Percentiles rank a stretch among this genome's conserved stretches.
These are phyloP conservation scores for Datnioides undecimradiatus DNA, from an alignment of 2,113 vertebrate species.

Conservation along the genomic window DNA sequence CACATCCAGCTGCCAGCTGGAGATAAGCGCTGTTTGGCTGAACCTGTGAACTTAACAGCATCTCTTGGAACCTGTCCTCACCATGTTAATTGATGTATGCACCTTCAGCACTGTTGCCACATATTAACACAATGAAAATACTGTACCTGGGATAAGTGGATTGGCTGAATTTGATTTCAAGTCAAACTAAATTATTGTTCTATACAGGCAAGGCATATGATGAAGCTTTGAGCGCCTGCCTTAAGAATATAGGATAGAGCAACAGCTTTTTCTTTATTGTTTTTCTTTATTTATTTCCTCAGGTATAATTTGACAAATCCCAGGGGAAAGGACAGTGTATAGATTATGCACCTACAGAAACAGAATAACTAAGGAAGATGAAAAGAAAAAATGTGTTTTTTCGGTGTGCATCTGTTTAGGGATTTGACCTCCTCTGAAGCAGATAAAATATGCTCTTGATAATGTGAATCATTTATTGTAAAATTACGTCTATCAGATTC, in stretches of 20 bases:
- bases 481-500: background rate
- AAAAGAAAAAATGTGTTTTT: background rate
- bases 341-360: background rate
- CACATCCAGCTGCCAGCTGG: conserved; percentile 77
- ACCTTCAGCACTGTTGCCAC: conserved; percentile 48
- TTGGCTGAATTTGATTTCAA: conserved; percentile 44
- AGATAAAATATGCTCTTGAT: background rate
- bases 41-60: conserved; percentile 72
- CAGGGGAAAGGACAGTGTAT: background rate
- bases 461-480: background rate
- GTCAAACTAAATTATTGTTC: conserved; percentile 26
- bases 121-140: conserved; percentile 37
- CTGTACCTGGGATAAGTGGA: conserved; percentile 21
- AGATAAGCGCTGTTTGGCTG: conserved; percentile 79
- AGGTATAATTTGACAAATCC: background rate
- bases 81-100: conserved; percentile 65
- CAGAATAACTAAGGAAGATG: background rate
- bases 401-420: background rate
- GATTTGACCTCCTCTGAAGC: background rate
- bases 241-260: background rate
- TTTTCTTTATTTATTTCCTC: background rate
- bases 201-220: background rate
- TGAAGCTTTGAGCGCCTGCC: background rate
- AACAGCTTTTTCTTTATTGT: background rate
- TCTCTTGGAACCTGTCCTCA: conserved; percentile 62